Evolutionary conservation across 2,888 invertebrate genomes (phyloP).

Genomic region (Seira sanloemensis): DNA sequence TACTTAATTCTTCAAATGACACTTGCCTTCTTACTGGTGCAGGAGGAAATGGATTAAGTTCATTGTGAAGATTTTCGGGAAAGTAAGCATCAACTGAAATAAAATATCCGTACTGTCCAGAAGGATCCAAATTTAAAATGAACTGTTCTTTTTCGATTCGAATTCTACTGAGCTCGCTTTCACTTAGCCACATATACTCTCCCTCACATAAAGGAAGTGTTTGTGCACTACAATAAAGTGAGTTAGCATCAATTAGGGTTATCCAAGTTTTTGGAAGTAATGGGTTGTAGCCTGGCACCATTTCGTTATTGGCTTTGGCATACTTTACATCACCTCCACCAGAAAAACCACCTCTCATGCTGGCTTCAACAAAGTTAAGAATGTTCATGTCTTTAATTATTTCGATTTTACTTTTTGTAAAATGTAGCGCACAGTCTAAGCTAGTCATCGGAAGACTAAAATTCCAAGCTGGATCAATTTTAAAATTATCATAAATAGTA

Average conservation of each 20-base stretch:
- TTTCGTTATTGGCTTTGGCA: not conserved
- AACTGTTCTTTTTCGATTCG: not conserved
- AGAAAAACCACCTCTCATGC: not conserved
- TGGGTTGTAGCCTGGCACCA: constrained; percentile 3
- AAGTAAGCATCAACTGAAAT: constrained; percentile 16
- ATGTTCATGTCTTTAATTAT: not conserved
- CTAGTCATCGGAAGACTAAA: constrained; percentile 10
- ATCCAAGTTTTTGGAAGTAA: constrained; percentile 12
- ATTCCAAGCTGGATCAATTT: not conserved
- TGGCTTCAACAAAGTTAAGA: not conserved
- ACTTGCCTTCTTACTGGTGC: not conserved
- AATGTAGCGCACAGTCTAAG: not conserved
- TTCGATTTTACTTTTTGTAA: constrained; percentile 15
- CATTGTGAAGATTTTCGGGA: not conserved
- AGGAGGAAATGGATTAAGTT: constrained; percentile 11
- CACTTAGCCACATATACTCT: not conserved
- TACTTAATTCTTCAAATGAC: not conserved
- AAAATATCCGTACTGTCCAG: not conserved
- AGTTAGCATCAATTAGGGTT: not conserved
- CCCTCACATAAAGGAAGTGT: not conserved
- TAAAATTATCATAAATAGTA: not conserved
- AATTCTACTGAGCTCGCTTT: not conserved
- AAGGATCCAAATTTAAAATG: not conserved
- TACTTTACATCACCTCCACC: not conserved
- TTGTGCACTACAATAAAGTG: not conserved